Base-by-base conservation (phyloP, 2,888 invertebrate genomes). In the Agonopterix alstromeriana region DNA sequence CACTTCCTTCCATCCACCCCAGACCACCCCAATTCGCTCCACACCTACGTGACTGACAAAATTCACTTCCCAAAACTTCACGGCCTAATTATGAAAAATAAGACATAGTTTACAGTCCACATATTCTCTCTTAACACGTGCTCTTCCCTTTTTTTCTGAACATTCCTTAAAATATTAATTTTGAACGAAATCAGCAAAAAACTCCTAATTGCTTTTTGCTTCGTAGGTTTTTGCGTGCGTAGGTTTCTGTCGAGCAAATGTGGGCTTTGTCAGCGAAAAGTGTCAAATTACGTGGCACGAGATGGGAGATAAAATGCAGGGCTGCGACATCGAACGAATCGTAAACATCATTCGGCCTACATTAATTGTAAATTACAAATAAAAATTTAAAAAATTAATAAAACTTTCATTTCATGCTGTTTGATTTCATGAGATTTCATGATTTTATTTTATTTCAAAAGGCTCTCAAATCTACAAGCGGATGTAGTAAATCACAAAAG, bases 221-320 rank as follows among this genome's bases (percentile, higher is more conserved):
- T 56, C 56, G 55, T 70, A 60, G 62, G 79, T 87, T 87, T 87
- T 87, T 86, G 77, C 79, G 73, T 67, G 63, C 72, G 69, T 73
- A 70, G 69, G 62, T 67, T 65, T 69, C 73, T 64, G 62, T 71
- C 66, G 72, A 79, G 81, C 82, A 84, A 86, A 87, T 83, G 85
- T 87, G 87, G 78, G 77, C 77, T 85, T 85, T 87, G 87, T 86
- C 87, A 87, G 73, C 46, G 83, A 73, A 87, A 87, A 87, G 88
- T 88, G 88, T 88, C 87, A 86, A 85, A 85, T 88, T 87, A 87
- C 88, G 70, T 80, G 75, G 84, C 84, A 83, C 84, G 83, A 86
- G 86, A 84, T 85, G 72, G 62, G 14, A 77, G 84, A 86, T 87
- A 82, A 73, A 53, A 9, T 38, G 43, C 63, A 86, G 85, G 86